A percentile compares a stretch with the other conserved stretches of the same genome.
phyloP scores from a whole-genome alignment of 2,888 invertebrate species.

The Siphlonurus alternatus region DNA sequence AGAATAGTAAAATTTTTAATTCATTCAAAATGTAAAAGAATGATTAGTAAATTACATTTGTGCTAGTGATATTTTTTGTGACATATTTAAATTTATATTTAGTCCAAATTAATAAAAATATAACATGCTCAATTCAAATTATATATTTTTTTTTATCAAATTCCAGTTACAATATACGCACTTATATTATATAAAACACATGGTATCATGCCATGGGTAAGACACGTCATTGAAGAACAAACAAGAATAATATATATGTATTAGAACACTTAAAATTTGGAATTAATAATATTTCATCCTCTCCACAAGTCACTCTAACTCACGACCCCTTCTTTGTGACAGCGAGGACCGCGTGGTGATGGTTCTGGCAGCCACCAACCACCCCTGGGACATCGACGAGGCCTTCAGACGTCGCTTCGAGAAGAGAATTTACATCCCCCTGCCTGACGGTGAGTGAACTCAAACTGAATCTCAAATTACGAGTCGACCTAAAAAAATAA shows the following conservation, averaged over 20 bases:
- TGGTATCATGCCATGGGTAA: too few species aligned
- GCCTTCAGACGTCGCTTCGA: conserved; percentile 71
- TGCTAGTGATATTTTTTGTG: neutral
- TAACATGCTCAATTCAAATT: too few species aligned
- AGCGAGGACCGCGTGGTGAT: conserved; percentile 27
- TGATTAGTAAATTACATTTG: too few species aligned
- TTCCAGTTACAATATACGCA: too few species aligned
- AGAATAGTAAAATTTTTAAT: neutral
- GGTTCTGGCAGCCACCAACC: conserved; percentile 82
- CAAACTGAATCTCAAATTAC: neutral
- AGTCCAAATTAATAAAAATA: too few species aligned
- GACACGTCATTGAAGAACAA: too few species aligned
- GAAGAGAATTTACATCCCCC: conserved; percentile 73
- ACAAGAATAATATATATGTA: neutral
- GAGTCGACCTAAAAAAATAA: neutral
- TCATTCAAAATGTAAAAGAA: neutral
- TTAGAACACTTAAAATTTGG: too few species aligned
- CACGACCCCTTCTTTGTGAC: neutral
- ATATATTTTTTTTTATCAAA: too few species aligned
- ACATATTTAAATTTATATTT: neutral
- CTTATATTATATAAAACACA: too few species aligned
- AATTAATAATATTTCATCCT: neutral
- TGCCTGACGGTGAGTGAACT: conserved; percentile 56
- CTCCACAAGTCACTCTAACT: conserved; percentile 9
- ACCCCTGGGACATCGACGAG: conserved; percentile 84